Evolutionary conservation across 1,140 invertebrate species (phyloP), one percentile per base, ranked within the genome.

Genomic region (Ostrea denselamellosa): DNA sequence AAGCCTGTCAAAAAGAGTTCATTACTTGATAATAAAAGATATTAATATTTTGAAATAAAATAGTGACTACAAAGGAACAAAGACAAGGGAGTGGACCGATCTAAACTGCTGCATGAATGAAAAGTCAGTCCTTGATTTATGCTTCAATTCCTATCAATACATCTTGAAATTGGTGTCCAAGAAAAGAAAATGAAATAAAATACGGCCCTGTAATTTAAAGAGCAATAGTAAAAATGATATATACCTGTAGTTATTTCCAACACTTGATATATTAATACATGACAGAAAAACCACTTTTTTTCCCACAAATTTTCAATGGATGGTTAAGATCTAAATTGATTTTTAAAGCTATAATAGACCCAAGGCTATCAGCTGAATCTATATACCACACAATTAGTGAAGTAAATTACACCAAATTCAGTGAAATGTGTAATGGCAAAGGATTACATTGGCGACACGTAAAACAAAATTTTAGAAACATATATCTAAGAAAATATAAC

Each of bases 121-220:
- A 77, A 17, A 77, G 68, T 77, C 68, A 34, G 22, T 12, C 25
- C 68, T 34, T 77, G 68, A 77, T 77, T 77, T 77, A 77, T 77
- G 68, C 68, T 77, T 77, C 68, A 77, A 77, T 77, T 44, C 25
- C 68, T 77, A 77, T 77, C 68, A 77, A 77, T 77, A 77, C 68
- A 77, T 77, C 68, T 77, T 77, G 10, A 77, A 77, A 77, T 77
- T 77, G 68, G 68, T 34, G 22, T 25, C 25, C 68, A 14, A 14
- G 9, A 8, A 28, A 77, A 28, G 68, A 77, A 77, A 77, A 77
- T 77, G 68, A 77, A 77, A 77, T 77, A 77, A 77, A 77, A 77
- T 77, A 77, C 14, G 25, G 14, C 68, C 68, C 68, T 77, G 68
- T 34, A 77, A 77, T 77, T 77, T 28, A 22, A 34, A 77, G 28